These are phyloP conservation scores for Gymnoscopelus microlampas DNA, from an alignment of 2,797 vertebrate genomes.

Conservation along the genomic window DNA sequence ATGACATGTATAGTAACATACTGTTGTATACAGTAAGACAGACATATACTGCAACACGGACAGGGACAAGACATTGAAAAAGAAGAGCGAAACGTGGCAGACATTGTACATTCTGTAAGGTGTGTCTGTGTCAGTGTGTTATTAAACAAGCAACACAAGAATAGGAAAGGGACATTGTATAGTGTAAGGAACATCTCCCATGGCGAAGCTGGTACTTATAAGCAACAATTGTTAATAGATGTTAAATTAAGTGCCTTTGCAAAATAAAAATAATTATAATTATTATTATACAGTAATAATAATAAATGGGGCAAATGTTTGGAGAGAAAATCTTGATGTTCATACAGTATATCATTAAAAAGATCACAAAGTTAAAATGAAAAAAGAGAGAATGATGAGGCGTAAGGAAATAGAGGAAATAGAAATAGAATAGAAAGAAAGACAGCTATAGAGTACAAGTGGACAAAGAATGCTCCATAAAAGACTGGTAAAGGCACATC, in stretches of 20 bases:
- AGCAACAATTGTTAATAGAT: conserved; percentile 64
- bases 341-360: conserved; percentile 62
- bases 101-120: conserved; percentile 38
- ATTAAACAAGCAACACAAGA: conserved; percentile 54
- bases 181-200: conserved; percentile 55
- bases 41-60: conserved; percentile 70
- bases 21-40: conserved; percentile 57
- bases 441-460: conserved; percentile 51
- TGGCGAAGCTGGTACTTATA: conserved; percentile 57
- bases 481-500: conserved; percentile 77
- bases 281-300: too few species aligned
- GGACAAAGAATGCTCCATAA: conserved; percentile 71
- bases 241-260: conserved; percentile 61
- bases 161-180: conserved; percentile 35
- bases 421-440: conserved; percentile 43
- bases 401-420: conserved; percentile 47
- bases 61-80: conserved; percentile 61
- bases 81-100: conserved; percentile 47
- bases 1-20: conserved; percentile 70
- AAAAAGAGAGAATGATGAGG: conserved; percentile 51
- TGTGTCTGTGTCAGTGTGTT: conserved; percentile 39
- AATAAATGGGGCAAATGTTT: conserved; percentile 58
- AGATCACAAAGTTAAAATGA: conserved; percentile 56
- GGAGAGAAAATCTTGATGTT: conserved; percentile 67
- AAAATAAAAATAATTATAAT: conserved; percentile 22